A percentile compares a stretch with the other conserved stretches of the same genome.
Conservation (phyloP, 1,140 invertebrate genomes). For the Drosophila mojavensis region DNA sequence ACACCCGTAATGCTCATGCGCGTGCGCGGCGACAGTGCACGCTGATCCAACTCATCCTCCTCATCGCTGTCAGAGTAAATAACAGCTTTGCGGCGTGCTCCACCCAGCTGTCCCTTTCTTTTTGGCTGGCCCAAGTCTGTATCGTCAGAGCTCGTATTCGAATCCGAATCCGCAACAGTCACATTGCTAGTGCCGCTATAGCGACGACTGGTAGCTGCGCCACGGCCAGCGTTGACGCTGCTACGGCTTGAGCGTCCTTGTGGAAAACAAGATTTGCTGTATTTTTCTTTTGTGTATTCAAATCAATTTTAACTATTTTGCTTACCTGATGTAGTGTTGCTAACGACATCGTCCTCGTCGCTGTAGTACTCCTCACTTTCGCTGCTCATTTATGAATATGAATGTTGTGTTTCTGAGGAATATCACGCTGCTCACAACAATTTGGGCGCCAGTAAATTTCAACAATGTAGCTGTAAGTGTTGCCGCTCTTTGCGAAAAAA, state of each 20-base stretch:
- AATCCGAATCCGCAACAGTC: constrained; percentile 38
- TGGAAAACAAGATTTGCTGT: not conserved
- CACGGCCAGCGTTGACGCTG: constrained; percentile 2
- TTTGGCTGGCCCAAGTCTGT: not conserved
- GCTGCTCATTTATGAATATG: constrained; percentile 38
- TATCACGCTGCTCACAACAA: not conserved
- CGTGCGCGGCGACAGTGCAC: constrained; percentile 68
- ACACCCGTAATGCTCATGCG: constrained; percentile 81
- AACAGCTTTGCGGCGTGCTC: not conserved
- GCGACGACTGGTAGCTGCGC: not conserved
- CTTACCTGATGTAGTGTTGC: constrained; percentile 44
- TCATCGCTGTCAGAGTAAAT: constrained; percentile 61
- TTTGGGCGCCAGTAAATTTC: constrained; percentile 36
- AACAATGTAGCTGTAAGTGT: constrained; percentile 20
- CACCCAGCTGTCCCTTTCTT: not conserved
- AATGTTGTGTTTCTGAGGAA: not conserved
- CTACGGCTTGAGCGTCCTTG: constrained; percentile 40
- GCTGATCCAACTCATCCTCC: constrained; percentile 68
- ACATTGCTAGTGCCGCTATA: constrained; percentile 29
- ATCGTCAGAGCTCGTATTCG: constrained; percentile 12
- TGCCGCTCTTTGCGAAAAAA: not conserved
- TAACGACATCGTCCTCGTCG: constrained; percentile 25
- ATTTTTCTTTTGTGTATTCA: not conserved
- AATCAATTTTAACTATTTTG: not conserved
- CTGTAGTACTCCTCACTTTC: constrained; percentile 50